Base-by-base conservation (phyloP, 2,888 invertebrate species). In the Drosophila infuscata region DNA sequence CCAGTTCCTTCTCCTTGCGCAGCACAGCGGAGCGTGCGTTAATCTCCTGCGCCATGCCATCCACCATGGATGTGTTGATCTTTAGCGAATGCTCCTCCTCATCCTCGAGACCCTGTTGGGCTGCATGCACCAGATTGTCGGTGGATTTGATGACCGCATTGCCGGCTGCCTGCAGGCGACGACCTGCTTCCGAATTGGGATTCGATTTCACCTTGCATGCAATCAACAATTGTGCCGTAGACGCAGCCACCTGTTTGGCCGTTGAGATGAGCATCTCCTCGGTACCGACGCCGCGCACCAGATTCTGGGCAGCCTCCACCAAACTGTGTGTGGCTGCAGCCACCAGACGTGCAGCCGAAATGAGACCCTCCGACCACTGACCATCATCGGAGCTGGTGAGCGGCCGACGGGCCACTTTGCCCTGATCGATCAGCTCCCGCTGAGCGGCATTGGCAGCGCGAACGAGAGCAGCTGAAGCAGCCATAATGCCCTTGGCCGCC, bases 191-290 rank as follows among this genome's bases (percentile, higher is more conserved):
- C 9, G 98, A 98, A 72, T 98, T 97, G 1, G 98, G 97, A 94
- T 99, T 99, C 0, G 99, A 99, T 93, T 99, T 99, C 68, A 99
- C 99, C 95, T 99, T 99, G 94, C 99, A 99, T 0, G 99, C 99
- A 53, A 99, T 99, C 61, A 99, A 94, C 65, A 99, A 94, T 91
- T 99, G 99, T 0, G 99, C 99, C 0, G 99, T 99, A 1, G 98
- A 98, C 59, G 98, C 97, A 8, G 99, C 99, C 11, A 99, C 99
- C 94, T 98, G 98, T 88, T 99, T 96, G 4, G 99, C 99, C 25
- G 99, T 97, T 1, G 99, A 98, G 79, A 99, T 98, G 35, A 99
- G 94, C 91, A 99, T 96, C 93, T 99, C 99, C 93, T 99, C 99
- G 17, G 97, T 96, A 58, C 97, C 97, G 15, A 97, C 95, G 9